phyloP scores from a whole-genome alignment of 2,888 invertebrate genomes.

The Xestia ashworthii region DNA sequence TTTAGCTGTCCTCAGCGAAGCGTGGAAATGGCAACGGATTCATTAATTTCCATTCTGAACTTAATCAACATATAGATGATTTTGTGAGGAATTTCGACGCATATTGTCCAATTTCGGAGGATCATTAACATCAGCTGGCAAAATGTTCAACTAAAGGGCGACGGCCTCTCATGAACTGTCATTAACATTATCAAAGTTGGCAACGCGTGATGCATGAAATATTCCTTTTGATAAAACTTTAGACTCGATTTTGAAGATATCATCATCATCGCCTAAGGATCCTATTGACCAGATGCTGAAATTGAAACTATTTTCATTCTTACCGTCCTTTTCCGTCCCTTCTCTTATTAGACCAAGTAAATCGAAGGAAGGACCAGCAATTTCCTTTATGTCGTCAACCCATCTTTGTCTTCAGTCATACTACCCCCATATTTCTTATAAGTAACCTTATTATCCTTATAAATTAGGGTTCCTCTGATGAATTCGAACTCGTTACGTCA shows the following conservation, averaged over 20 bases:
- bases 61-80: slow-evolving; percentile 47
- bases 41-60: slow-evolving; percentile 42
- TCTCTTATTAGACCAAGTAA: slow-evolving; percentile 23
- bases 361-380: slow-evolving; percentile 19
- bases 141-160: slow-evolving; percentile 10
- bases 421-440: slow-evolving; percentile 40
- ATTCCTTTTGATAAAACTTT: slow-evolving; percentile 5
- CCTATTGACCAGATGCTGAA: slow-evolving; percentile 23
- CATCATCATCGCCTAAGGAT: neutral
- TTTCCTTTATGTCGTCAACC: slow-evolving; percentile 33
- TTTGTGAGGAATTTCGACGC: slow-evolving; percentile 13
- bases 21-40: slow-evolving; percentile 30
- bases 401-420: slow-evolving; percentile 30
- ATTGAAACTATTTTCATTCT: slow-evolving; percentile 5
- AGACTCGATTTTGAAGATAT: slow-evolving; percentile 8
- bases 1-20: slow-evolving; percentile 19
- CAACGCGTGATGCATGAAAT: slow-evolving; percentile 2
- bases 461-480: slow-evolving; percentile 60
- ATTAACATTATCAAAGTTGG: slow-evolving; percentile 1
- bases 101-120: slow-evolving; percentile 30
- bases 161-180: slow-evolving; percentile 18
- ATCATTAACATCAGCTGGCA: slow-evolving; percentile 38
- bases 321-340: slow-evolving; percentile 1
- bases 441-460: slow-evolving; percentile 53
- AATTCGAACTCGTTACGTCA: slow-evolving; percentile 62